phyloP scores from a whole-genome alignment of 2,113 vertebrate genomes.

The Paramormyrops kingsleyae region DNA sequence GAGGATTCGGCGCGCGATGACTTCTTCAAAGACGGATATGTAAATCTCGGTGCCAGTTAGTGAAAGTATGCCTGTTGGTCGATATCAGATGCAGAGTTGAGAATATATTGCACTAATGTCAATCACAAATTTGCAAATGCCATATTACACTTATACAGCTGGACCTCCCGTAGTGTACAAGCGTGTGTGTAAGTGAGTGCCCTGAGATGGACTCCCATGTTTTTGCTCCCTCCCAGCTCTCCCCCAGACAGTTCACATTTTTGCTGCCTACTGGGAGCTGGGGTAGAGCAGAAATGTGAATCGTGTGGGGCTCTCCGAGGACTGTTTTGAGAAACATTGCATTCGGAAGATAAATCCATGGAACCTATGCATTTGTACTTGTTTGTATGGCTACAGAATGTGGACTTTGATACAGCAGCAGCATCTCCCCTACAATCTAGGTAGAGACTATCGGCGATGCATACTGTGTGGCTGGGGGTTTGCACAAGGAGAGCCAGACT shows the following conservation, averaged over 20 bases:
- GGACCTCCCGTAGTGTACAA: background rate
- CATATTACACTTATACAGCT: background rate
- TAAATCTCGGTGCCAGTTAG: background rate
- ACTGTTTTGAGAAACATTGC: background rate
- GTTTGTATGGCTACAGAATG: background rate
- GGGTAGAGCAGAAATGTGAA: background rate
- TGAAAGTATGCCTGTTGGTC: background rate
- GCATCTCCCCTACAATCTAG: constrained; percentile 49
- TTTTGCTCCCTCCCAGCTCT: background rate
- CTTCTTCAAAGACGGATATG: background rate
- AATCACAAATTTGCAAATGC: background rate
- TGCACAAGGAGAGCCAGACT: constrained; percentile 87
- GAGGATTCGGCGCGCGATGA: background rate
- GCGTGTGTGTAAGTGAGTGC: background rate
- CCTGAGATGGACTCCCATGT: background rate
- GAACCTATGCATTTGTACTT: background rate
- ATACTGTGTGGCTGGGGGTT: constrained; percentile 91
- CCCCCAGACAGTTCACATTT: background rate
- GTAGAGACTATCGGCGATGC: constrained; percentile 98
- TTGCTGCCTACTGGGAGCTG: background rate
- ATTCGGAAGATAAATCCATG: background rate
- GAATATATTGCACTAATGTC: background rate
- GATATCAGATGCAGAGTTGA: background rate
- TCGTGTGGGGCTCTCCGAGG: background rate
- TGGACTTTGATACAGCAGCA: background rate